phyloP scores from a whole-genome alignment of 2,797 vertebrate genomes.

The Taenioides sp. region DNA sequence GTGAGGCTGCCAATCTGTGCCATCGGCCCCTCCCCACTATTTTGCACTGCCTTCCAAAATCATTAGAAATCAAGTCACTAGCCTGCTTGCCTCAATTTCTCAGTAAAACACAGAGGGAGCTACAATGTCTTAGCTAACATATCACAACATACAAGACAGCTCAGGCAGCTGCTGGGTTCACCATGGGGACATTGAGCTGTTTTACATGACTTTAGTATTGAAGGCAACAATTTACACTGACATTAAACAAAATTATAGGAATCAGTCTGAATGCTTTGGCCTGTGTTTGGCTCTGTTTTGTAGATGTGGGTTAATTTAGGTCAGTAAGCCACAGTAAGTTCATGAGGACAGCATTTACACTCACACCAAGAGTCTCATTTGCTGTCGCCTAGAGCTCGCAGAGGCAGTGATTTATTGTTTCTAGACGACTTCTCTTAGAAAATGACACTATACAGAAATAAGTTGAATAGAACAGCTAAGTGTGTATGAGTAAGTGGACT shows the following conservation, averaged over 20 bases:
- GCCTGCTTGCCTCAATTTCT: not conserved
- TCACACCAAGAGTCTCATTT: slow-evolving; percentile 3
- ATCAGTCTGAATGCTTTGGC: not conserved
- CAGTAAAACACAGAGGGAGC: not conserved
- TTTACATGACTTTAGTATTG: slow-evolving; percentile 4
- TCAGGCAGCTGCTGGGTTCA: not conserved
- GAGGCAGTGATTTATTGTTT: slow-evolving; percentile 6
- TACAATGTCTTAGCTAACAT: not conserved
- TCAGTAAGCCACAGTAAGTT: slow-evolving; percentile 7
- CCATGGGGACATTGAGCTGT: not conserved
- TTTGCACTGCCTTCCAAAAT: not conserved
- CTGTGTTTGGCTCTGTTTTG: slow-evolving; percentile 2
- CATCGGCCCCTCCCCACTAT: too few relatives aligned
- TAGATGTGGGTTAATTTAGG: slow-evolving; percentile 3
- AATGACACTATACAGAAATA: not conserved
- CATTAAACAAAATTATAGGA: not conserved
- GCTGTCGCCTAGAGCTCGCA: not conserved
- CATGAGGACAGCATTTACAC: slow-evolving; percentile 9
- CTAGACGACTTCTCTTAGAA: not conserved
- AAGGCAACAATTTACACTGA: not conserved
- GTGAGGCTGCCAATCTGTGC: too few relatives aligned
- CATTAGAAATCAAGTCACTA: slow-evolving; percentile 3
- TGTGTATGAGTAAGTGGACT: not conserved
- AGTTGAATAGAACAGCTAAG: slow-evolving; percentile 1
- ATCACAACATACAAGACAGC: not conserved